Percentiles rank a stretch among this genome's conserved stretches.
phyloP scores from a whole-genome alignment of 2,113 vertebrate species.

The Menidia beryllina region DNA sequence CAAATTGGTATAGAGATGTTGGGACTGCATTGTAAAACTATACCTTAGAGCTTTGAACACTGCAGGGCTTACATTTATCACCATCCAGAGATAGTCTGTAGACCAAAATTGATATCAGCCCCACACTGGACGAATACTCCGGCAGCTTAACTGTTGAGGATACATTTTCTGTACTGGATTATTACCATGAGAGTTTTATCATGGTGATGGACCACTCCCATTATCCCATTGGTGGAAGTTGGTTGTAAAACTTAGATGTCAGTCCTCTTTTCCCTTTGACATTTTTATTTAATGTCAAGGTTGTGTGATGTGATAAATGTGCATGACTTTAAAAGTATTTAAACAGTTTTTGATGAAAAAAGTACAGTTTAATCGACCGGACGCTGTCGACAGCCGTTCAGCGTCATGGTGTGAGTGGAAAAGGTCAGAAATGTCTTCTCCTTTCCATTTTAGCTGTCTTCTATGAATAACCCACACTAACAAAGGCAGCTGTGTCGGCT shows the following conservation, averaged over 20 bases:
- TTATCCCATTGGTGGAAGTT: background rate
- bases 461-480: background rate
- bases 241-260: background rate
- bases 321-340: background rate
- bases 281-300: background rate
- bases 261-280: background rate
- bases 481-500: background rate
- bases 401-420: background rate
- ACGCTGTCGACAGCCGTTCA: background rate
- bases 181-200: background rate
- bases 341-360: background rate
- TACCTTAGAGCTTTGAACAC: background rate
- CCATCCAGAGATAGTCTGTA: background rate
- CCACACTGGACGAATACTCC: background rate
- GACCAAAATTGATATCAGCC: background rate
- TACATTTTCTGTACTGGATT: background rate
- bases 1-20: constrained; percentile 16
- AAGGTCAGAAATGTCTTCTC: background rate
- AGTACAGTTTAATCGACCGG: background rate
- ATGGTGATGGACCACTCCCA: background rate
- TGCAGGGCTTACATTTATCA: background rate
- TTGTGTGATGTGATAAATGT: background rate
- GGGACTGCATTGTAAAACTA: constrained; percentile 6
- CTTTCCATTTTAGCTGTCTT: background rate
- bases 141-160: background rate